These are phyloP conservation scores for Neodon shergylaensis DNA, from an alignment of 2,113 vertebrate genomes.

Conservation along the genomic window DNA sequence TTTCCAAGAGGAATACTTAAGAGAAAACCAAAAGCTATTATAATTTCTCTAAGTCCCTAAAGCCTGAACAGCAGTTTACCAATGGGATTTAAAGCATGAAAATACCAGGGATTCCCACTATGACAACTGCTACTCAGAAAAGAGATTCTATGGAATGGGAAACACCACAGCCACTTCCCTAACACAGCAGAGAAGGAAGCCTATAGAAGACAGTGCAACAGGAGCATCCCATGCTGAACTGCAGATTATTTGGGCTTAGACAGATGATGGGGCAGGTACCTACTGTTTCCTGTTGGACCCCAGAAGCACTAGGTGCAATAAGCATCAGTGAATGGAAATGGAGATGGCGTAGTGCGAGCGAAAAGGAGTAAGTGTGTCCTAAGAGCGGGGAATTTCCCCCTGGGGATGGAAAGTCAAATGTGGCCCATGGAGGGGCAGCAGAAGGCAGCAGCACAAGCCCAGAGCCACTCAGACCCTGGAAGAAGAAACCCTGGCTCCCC, in stretches of 20 bases:
- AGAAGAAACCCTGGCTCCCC: not conserved
- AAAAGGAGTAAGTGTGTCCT: not conserved
- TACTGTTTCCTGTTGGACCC: not conserved
- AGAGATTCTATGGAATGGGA: not conserved
- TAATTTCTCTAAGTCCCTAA: not conserved
- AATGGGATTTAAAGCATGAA: not conserved
- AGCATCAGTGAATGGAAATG: not conserved
- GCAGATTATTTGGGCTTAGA: not conserved
- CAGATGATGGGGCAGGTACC: not conserved
- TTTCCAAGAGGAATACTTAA: not conserved
- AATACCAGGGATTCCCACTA: not conserved
- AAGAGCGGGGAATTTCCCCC: not conserved
- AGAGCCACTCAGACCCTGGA: not conserved
- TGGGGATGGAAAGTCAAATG: not conserved
- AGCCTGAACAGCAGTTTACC: not conserved
- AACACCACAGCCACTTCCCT: not conserved
- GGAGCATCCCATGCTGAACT: not conserved
- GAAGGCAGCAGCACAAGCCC: not conserved
- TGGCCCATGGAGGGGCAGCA: not conserved
- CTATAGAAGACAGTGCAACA: not conserved
- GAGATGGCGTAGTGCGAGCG: not conserved
- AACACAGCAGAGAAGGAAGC: not conserved
- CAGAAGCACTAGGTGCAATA: not conserved
- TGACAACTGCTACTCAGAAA: no score
- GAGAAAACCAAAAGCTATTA: not conserved